Evolutionary conservation across 2,888 invertebrate species (phyloP).

Genomic region (Phyllotreta cruciferae): DNA sequence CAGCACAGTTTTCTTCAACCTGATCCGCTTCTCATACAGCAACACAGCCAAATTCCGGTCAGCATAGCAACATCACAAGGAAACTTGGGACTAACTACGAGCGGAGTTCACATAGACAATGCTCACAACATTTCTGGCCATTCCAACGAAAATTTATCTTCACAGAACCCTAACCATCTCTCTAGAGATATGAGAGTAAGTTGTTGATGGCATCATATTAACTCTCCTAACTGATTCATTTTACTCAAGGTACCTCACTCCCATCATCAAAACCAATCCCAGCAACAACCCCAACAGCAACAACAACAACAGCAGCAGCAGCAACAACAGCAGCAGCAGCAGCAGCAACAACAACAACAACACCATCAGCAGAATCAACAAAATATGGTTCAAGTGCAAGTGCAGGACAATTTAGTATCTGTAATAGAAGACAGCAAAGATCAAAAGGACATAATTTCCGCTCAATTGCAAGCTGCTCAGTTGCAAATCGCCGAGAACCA

Average conservation of each 20-base stretch:
- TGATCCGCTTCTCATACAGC: slow-evolving; percentile 57
- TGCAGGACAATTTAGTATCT: slow-evolving; percentile 60
- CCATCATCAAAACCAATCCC: slow-evolving; percentile 22
- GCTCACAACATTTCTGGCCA: slow-evolving; percentile 46
- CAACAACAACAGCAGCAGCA: slow-evolving; percentile 35
- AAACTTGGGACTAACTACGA: slow-evolving; percentile 55
- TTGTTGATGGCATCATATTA: slow-evolving; percentile 2
- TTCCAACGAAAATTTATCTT: slow-evolving; percentile 45
- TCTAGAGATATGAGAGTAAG: slow-evolving; percentile 47
- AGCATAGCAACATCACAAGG: slow-evolving; percentile 58
- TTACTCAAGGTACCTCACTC: slow-evolving; percentile 30
- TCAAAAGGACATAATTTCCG: slow-evolving; percentile 55
- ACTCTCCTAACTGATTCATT: background rate
- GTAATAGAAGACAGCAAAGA: slow-evolving; percentile 60
- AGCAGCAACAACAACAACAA: slow-evolving; percentile 48
- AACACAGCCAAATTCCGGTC: slow-evolving; percentile 59
- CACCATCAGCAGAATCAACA: slow-evolving; percentile 55
- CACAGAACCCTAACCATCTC: slow-evolving; percentile 44
- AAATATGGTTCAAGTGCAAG: slow-evolving; percentile 60
- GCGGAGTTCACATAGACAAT: slow-evolving; percentile 57
- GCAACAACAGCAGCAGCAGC: slow-evolving; percentile 49
- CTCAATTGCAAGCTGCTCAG: slow-evolving; percentile 59
- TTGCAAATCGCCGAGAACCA: slow-evolving; percentile 66
- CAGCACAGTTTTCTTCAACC: slow-evolving; percentile 63
- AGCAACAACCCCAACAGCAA: slow-evolving; percentile 22